Evolutionary conservation across 2,888 invertebrate genomes (phyloP).

Genomic region (Argyresthia goedartella): DNA sequence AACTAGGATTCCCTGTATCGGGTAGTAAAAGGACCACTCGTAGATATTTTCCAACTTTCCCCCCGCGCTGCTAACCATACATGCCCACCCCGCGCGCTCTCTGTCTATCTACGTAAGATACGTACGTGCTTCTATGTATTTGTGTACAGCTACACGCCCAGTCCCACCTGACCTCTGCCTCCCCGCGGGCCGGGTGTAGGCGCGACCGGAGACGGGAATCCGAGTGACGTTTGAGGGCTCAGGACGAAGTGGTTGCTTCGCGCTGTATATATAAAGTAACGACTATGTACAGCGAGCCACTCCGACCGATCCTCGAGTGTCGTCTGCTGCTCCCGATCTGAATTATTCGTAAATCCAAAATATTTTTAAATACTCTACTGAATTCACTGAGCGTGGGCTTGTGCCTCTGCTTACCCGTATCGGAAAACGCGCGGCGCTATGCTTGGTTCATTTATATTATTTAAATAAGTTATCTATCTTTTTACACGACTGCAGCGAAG

Average conservation of each 20-base stretch:
- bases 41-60: too few relatives aligned
- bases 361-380: constrained; percentile 37
- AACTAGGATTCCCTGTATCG: too few relatives aligned
- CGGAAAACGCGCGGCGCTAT: neutral
- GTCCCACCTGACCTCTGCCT: constrained; percentile 32
- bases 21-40: too few relatives aligned
- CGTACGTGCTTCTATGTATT: constrained; percentile 57
- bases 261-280: constrained; percentile 46
- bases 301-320: constrained; percentile 56
- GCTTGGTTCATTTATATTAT: neutral
- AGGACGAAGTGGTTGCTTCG: constrained; percentile 23
- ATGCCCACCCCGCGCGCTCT: constrained; percentile 48
- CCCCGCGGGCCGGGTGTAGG: constrained; percentile 32
- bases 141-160: constrained; percentile 50
- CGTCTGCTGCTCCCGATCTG: constrained; percentile 64
- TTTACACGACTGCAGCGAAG: too few relatives aligned
- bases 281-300: constrained; percentile 51
- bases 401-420: neutral
- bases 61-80: constrained; percentile 32
- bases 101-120: constrained; percentile 39
- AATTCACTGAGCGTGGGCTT: constrained; percentile 7
- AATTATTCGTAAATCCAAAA: constrained; percentile 58
- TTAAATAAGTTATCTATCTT: too few relatives aligned
- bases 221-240: constrained; percentile 41
- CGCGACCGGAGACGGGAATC: constrained; percentile 28